phyloP scores from a whole-genome alignment of 2,797 vertebrate species.

The Corythornis leucogaster region DNA sequence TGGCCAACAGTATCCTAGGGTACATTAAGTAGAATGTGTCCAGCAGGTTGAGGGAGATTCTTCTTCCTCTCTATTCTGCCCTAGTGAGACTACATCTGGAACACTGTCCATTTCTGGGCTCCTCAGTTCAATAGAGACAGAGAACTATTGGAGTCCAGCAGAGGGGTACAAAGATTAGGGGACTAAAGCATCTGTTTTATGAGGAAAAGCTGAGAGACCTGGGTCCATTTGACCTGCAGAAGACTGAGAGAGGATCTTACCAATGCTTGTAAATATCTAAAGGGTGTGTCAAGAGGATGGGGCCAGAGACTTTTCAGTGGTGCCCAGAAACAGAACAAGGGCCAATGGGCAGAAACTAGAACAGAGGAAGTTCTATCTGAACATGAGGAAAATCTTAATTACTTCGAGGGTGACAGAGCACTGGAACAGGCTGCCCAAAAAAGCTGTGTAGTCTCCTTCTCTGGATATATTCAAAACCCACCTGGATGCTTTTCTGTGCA shows the following conservation, averaged over 20 bases:
- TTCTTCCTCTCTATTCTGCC: background rate
- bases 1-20: background rate
- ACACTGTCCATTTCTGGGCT: background rate
- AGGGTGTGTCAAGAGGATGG: background rate
- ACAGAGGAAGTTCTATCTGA: background rate
- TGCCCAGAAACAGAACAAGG: background rate
- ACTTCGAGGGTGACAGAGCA: background rate
- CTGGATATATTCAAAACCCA: background rate
- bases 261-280: background rate
- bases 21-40: background rate
- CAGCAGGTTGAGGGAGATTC: background rate
- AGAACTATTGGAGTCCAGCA: background rate
- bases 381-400: background rate
- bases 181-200: background rate
- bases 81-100: background rate
- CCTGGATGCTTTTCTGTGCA: background rate
- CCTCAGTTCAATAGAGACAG: background rate
- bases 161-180: background rate
- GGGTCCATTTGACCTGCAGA: background rate
- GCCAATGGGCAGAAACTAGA: background rate
- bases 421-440: background rate
- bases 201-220: background rate
- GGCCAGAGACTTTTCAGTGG: background rate
- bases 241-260: background rate
- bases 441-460: background rate